These are phyloP conservation scores for Thaumetopoea pityocampa DNA, from an alignment of 1,140 invertebrate genomes.

Conservation along the genomic window DNA sequence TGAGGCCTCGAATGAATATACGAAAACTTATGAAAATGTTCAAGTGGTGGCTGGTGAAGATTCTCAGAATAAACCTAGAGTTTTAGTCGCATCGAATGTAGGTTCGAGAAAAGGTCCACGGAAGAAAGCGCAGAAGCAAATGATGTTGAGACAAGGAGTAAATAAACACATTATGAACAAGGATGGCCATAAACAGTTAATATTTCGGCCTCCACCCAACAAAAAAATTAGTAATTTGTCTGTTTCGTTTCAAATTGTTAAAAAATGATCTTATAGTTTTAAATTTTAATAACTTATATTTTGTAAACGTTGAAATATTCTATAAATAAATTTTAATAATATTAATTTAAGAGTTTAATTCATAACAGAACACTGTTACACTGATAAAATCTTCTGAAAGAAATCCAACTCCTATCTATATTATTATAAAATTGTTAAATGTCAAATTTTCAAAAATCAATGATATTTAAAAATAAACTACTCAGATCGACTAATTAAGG, in stretches of 20 bases:
- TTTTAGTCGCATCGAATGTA: constrained; percentile 23
- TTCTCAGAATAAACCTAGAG: constrained; percentile 14
- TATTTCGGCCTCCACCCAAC: constrained; percentile 39
- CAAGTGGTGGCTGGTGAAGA: constrained; percentile 22
- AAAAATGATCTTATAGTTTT: constrained; percentile 1
- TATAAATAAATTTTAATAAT: no score
- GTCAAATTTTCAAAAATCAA: no score
- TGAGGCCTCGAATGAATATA: constrained; percentile 11
- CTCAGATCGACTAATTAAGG: no score
- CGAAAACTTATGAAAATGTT: constrained; percentile 19
- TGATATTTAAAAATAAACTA: no score
- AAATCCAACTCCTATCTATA: no score
- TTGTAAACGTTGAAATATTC: constrained; percentile 8
- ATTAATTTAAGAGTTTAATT: no score
- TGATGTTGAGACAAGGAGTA: constrained; percentile 20
- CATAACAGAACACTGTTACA: no score
- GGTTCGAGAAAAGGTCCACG: background rate
- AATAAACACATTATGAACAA: constrained; percentile 21
- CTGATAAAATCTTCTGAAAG: no score
- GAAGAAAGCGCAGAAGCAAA: constrained; percentile 7
- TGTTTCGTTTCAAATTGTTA: constrained; percentile 40
- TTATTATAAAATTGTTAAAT: no score
- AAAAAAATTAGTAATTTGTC: constrained; percentile 48
- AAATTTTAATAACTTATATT: constrained; percentile 3
- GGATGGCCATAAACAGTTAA: constrained; percentile 39